phyloP scores from a whole-genome alignment of 2,888 invertebrate genomes.

The Himalopsyche tibetana region DNA sequence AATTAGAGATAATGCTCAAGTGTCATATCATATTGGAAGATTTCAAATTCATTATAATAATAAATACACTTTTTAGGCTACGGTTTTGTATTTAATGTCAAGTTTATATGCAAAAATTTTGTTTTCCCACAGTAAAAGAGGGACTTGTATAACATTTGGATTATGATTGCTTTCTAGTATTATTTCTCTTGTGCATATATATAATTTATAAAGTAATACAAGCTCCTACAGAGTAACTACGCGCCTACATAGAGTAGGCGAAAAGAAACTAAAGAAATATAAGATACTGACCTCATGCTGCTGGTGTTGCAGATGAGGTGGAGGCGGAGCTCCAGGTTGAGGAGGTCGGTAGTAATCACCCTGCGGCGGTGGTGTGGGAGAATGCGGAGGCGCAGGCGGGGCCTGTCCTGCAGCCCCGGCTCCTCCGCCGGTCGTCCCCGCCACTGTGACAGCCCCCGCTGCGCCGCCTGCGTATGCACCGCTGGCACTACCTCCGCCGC shows the following conservation, averaged over 20 bases:
- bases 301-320: slow-evolving; percentile 67
- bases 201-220: background rate
- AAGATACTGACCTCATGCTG: slow-evolving; percentile 67
- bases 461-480: slow-evolving; percentile 70
- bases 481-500: slow-evolving; percentile 65
- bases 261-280: background rate
- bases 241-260: background rate
- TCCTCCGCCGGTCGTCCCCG: slow-evolving; percentile 53
- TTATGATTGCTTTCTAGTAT: too few species aligned
- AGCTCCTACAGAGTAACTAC: background rate
- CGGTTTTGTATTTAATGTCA: too few species aligned
- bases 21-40: too few species aligned
- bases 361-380: slow-evolving; percentile 73
- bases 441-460: slow-evolving; percentile 65
- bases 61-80: too few species aligned
- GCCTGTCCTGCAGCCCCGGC: slow-evolving; percentile 68
- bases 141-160: too few species aligned
- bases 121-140: too few species aligned
- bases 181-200: background rate
- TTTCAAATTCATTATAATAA: too few species aligned
- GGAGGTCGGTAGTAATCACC: slow-evolving; percentile 77
- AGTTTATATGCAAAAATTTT: too few species aligned
- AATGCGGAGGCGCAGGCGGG: slow-evolving; percentile 71
- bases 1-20: too few species aligned
- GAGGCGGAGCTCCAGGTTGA: slow-evolving; percentile 67